These are phyloP conservation scores for Creontiades dilutus DNA, from an alignment of 2,888 invertebrate genomes.

Conservation along the genomic window DNA sequence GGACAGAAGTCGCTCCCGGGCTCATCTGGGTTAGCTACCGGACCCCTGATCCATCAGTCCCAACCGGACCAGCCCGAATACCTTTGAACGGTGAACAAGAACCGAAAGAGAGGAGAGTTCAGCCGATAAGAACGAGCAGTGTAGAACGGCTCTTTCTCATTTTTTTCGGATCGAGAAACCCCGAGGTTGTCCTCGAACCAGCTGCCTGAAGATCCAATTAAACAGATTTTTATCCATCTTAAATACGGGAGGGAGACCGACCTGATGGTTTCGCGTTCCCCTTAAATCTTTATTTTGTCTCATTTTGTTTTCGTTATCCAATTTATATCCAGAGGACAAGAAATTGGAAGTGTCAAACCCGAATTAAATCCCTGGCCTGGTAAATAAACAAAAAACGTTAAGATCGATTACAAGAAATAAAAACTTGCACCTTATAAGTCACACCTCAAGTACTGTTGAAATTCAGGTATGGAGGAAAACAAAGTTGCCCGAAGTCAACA, in stretches of 20 bases:
- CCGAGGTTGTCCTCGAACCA: conserved; percentile 40
- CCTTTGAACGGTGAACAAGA: conserved; percentile 27
- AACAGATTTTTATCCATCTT: conserved; percentile 27
- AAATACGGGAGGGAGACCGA: conserved; percentile 21
- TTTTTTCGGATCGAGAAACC: conserved; percentile 34
- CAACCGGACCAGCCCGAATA: conserved; percentile 15
- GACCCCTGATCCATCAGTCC: background rate
- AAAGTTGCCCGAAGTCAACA: too few relatives aligned
- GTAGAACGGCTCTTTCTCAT: conserved; percentile 22
- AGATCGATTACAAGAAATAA: background rate
- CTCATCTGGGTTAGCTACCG: conserved; percentile 29
- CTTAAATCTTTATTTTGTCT: conserved; percentile 35
- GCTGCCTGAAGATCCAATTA: conserved; percentile 39
- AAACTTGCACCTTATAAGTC: background rate
- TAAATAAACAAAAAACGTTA: background rate
- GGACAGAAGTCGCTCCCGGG: background rate
- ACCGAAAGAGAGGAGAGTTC: background rate
- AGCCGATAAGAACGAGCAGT: background rate
- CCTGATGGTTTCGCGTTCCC: conserved; percentile 27
- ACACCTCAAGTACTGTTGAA: too few relatives aligned
- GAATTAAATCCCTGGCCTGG: background rate
- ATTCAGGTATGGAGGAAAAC: too few relatives aligned
- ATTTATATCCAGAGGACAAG: conserved; percentile 19
- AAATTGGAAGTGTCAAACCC: background rate
- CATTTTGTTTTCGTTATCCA: conserved; percentile 37